Evolutionary conservation across 2,888 invertebrate genomes (phyloP).

Genomic region (Cryptocephalus primarius): DNA sequence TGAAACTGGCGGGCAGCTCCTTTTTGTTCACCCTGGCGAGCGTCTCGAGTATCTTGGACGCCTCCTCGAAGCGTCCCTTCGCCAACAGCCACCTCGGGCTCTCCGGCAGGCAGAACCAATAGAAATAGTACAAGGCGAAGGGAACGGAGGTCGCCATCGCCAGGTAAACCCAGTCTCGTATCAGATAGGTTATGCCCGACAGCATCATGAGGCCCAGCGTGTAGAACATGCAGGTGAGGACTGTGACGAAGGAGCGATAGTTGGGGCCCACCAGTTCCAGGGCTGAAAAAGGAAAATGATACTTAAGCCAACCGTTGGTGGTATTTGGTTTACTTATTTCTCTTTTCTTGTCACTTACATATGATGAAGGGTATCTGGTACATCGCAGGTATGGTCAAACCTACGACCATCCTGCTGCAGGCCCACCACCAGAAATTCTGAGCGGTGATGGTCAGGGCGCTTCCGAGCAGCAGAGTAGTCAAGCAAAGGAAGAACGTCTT

Average conservation of each 20-base stretch:
- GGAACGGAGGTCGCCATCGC: constrained; percentile 76
- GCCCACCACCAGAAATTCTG: constrained; percentile 77
- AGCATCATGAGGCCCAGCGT: constrained; percentile 76
- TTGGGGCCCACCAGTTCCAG: constrained; percentile 84
- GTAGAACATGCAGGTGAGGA: constrained; percentile 86
- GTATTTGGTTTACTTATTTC: too few species aligned
- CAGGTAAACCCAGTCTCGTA: constrained; percentile 74
- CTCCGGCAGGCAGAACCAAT: constrained; percentile 81
- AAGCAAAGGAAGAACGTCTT: constrained; percentile 79
- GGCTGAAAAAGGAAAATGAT: constrained; percentile 46
- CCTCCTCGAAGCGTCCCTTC: constrained; percentile 66
- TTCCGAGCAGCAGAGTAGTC: constrained; percentile 68
- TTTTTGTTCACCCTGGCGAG: constrained; percentile 71
- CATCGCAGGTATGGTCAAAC: constrained; percentile 81
- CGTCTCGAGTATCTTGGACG: constrained; percentile 62
- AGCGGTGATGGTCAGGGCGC: constrained; percentile 68
- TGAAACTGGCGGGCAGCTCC: constrained; percentile 61
- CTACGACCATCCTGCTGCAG: constrained; percentile 69
- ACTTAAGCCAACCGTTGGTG: too few species aligned
- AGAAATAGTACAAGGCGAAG: constrained; percentile 72
- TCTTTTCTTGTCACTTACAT: constrained; percentile 47
- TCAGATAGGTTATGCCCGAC: constrained; percentile 72
- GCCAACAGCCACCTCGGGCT: constrained; percentile 87
- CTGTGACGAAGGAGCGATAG: constrained; percentile 84
- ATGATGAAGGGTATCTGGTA: constrained; percentile 93